Percentiles rank a stretch among this genome's conserved stretches.
These are phyloP conservation scores for Megalurothrips usitatus DNA, from an alignment of 2,888 invertebrate species.

Conservation along the genomic window DNA sequence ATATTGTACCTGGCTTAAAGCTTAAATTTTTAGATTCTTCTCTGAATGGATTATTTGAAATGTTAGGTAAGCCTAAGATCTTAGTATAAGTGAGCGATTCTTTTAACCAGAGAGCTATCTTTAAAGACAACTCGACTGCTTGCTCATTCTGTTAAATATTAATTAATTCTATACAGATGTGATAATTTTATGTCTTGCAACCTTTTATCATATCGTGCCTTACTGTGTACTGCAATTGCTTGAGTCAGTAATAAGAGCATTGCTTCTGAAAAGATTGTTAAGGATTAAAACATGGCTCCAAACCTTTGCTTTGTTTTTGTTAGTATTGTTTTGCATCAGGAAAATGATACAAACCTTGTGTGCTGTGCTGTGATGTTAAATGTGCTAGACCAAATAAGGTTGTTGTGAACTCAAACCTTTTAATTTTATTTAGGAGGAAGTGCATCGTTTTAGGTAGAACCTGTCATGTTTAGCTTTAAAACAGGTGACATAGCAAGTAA, in stretches of 20 bases:
- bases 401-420: background rate
- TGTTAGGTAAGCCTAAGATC: no score
- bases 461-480: no score
- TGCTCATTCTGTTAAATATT: background rate
- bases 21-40: no score
- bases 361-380: conserved; percentile 9
- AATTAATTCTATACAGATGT: background rate
- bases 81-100: no score
- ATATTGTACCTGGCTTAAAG: no score
- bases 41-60: no score
- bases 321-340: no score
- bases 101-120: no score
- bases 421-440: background rate
- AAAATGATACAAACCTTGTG: background rate
- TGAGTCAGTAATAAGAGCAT: background rate
- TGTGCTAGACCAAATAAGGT: conserved; percentile 17
- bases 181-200: background rate
- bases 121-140: background rate
- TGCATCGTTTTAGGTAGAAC: no score
- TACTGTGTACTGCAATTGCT: background rate
- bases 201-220: background rate
- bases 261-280: background rate
- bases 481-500: no score
- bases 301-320: no score
- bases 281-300: no score